Percentiles rank a stretch among this genome's conserved stretches.
These are phyloP conservation scores for Calyptomena viridis DNA, from an alignment of 2,113 vertebrate genomes.

Conservation along the genomic window DNA sequence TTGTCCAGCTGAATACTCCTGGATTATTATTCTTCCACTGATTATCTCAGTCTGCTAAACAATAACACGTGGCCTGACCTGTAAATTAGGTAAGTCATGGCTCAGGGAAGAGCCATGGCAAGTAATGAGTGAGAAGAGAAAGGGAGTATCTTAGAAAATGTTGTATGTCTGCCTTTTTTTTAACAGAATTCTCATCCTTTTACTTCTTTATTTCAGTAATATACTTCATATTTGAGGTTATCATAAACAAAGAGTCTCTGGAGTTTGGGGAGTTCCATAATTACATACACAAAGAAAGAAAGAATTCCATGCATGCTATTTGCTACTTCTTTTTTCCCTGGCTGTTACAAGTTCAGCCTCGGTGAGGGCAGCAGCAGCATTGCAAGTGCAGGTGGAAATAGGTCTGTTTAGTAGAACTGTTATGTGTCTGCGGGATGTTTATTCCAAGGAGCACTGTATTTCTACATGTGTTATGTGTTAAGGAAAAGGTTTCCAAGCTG, in stretches of 20 bases:
- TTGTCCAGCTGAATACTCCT: not conserved
- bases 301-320: not conserved
- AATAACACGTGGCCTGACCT: not conserved
- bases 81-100: not conserved
- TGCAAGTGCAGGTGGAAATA: slow-evolving; percentile 24
- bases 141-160: not conserved
- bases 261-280: not conserved
- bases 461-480: not conserved
- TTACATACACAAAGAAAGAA: not conserved
- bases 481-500: not conserved
- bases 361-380: not conserved
- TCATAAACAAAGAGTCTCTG: not conserved
- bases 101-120: not conserved
- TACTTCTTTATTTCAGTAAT: not conserved
- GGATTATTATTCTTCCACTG: not conserved
- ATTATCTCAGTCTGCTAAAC: not conserved
- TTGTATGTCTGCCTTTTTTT: not conserved
- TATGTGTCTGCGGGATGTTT: not conserved
- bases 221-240: not conserved
- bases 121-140: not conserved
- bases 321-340: not conserved
- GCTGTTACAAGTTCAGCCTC: not conserved
- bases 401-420: not conserved
- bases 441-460: not conserved
- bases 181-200: not conserved